Conservation (phyloP, 2,797 vertebrate genomes). For the Notolepis coatsorum region DNA sequence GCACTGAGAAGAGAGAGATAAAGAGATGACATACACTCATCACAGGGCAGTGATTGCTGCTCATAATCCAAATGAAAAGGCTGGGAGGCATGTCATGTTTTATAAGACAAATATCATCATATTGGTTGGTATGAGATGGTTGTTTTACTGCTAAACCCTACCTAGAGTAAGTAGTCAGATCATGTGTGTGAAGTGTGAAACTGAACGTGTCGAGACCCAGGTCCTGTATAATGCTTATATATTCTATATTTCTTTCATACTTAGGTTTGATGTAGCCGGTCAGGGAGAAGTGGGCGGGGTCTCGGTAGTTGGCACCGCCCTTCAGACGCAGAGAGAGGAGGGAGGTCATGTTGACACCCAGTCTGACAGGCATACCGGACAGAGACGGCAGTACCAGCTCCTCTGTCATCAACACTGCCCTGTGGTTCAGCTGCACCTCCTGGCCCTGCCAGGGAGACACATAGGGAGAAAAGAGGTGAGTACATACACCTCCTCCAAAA, state of each 20-base stretch:
- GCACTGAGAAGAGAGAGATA: conserved; percentile 74
- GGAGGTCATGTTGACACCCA: conserved; percentile 85
- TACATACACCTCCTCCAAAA: too few species aligned
- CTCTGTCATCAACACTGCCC: conserved; percentile 79
- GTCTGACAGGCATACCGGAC: conserved; percentile 85
- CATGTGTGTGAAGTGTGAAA: too few species aligned
- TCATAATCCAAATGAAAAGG: not conserved
- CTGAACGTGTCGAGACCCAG: too few species aligned
- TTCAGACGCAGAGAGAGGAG: conserved; percentile 81
- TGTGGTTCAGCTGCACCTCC: conserved; percentile 85
- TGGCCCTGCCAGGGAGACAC: conserved; percentile 79
- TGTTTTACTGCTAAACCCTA: too few species aligned
- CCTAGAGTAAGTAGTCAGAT: too few species aligned
- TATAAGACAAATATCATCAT: too few species aligned
- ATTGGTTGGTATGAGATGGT: too few species aligned
- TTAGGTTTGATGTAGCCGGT: conserved; percentile 87
- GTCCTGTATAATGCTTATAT: too few species aligned
- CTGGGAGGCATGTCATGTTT: too few species aligned
- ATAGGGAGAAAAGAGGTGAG: not conserved
- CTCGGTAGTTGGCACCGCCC: conserved; percentile 82
- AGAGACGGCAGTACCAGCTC: conserved; percentile 85
- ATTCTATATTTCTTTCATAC: too few species aligned
- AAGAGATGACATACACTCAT: conserved; percentile 15
- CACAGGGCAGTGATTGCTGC: not conserved
- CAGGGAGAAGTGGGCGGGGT: conserved; percentile 84